Base-by-base conservation (phyloP, 1,140 invertebrate species). In the Apolygus lucorum region DNA sequence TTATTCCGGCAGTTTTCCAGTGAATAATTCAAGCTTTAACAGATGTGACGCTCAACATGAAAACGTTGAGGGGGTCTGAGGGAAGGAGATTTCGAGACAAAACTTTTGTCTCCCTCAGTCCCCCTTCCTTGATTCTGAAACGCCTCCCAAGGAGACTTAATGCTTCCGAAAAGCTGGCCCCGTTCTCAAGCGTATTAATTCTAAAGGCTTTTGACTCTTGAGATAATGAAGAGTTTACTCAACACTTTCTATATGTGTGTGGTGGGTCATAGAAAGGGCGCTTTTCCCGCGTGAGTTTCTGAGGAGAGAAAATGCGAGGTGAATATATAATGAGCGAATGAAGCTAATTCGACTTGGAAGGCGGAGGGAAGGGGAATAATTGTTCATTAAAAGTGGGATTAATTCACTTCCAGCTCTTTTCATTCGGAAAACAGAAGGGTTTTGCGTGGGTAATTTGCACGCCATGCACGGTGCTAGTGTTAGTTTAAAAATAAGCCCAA, bases 171-270 rank as follows among this genome's bases (percentile, higher is more conserved):
- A 49, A 49, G 34, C 34, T 49, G 34, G 8, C 17, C 34, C 34
- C 34, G 34, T 49, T 49, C 34, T 49, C 34, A 49, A 11, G 34
- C 34, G 34, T 11, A 49, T 49, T 49, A 49, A 49, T 49, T 49
- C 34, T 49, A 49, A 49, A 49, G 34, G 34, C 34, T 49, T 49
- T 49, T 49, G 34, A 49, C 34, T 49, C 34, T 8, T 11, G 17
- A 49, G 34, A 49, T 49, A 49, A 49, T 49, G 34, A 49, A 49
- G 34, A 49, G 34, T 49, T 49, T 49, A 49, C 34, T 49, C 34
- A 49, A 49, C 34, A 49, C 34, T 49, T 49, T 8, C 8, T 8
- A 49, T 49, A 49, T 49, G 34, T 11, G 34, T 11, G 34, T 17
- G 34, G 8, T 8, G 8, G 34, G 34, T 49, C 17, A 17, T 49